These are phyloP conservation scores for Sympetrum striolatum DNA, from an alignment of 2,888 invertebrate genomes.

Conservation along the genomic window DNA sequence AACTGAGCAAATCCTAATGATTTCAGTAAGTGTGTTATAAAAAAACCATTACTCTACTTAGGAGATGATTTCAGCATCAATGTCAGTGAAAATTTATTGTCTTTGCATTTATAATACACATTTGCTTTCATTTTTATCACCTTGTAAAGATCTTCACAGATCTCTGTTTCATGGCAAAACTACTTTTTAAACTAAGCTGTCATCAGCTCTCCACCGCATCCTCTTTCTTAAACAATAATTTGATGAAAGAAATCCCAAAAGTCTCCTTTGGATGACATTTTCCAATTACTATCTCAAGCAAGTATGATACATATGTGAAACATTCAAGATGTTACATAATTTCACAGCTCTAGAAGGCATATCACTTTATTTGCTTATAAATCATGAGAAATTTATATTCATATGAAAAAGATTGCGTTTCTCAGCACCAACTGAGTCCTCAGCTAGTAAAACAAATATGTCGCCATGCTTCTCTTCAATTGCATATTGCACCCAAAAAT, in stretches of 20 bases:
- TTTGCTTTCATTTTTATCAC: not conserved
- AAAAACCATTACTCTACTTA: not conserved
- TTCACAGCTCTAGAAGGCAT: not conserved
- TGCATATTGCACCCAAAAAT: too few species aligned
- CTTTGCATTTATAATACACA: not conserved
- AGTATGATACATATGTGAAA: not conserved
- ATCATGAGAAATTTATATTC: not conserved
- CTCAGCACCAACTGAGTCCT: not conserved
- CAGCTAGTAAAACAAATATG: too few species aligned
- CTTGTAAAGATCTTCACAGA: not conserved
- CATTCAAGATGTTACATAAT: not conserved
- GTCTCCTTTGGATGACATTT: not conserved
- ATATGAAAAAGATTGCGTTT: not conserved
- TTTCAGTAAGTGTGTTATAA: not conserved
- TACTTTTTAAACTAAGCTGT: not conserved
- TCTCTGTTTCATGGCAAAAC: not conserved
- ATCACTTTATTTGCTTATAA: conserved; percentile 19
- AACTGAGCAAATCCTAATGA: not conserved
- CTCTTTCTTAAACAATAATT: not conserved
- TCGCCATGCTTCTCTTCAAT: too few species aligned
- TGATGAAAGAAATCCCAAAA: not conserved
- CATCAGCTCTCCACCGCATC: not conserved
- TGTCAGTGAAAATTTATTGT: conserved; percentile 30
- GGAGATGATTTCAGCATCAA: not conserved
- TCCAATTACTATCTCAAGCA: not conserved